phyloP scores from a whole-genome alignment of 2,113 vertebrate species.

The Microcebus murinus region DNA sequence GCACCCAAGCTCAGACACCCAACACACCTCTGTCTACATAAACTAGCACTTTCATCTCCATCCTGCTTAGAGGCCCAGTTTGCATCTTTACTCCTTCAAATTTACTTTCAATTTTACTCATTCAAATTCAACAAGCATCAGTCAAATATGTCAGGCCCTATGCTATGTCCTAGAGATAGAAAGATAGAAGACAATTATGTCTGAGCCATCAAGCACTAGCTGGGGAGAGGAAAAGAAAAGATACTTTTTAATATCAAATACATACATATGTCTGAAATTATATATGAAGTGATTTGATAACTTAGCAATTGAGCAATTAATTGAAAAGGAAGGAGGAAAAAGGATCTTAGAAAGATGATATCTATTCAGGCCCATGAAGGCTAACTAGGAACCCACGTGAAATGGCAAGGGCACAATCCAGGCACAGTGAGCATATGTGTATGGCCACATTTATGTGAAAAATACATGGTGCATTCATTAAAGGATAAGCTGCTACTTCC shows the following conservation, averaged over 20 bases:
- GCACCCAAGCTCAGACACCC: not conserved
- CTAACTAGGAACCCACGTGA: not conserved
- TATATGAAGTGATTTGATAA: not conserved
- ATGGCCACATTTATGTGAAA: not conserved
- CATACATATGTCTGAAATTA: not conserved
- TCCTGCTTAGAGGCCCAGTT: not conserved
- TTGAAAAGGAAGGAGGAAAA: not conserved
- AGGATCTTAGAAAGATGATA: not conserved
- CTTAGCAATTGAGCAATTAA: not conserved
- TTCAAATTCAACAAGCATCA: not conserved
- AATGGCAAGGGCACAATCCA: not conserved
- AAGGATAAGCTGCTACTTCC: not conserved
- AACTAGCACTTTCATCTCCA: constrained; percentile 10
- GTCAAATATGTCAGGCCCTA: not conserved
- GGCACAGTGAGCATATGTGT: not conserved
- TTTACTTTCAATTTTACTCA: no score
- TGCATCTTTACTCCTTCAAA: not conserved
- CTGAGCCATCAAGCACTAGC: not conserved
- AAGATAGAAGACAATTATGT: not conserved
- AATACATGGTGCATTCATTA: not conserved
- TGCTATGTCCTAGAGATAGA: not conserved
- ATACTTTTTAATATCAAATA: not conserved
- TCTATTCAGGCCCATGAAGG: not conserved
- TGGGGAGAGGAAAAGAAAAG: not conserved
- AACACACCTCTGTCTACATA: not conserved